Evolutionary conservation across 2,888 invertebrate species (phyloP).

Genomic region (Phoronis australis): DNA sequence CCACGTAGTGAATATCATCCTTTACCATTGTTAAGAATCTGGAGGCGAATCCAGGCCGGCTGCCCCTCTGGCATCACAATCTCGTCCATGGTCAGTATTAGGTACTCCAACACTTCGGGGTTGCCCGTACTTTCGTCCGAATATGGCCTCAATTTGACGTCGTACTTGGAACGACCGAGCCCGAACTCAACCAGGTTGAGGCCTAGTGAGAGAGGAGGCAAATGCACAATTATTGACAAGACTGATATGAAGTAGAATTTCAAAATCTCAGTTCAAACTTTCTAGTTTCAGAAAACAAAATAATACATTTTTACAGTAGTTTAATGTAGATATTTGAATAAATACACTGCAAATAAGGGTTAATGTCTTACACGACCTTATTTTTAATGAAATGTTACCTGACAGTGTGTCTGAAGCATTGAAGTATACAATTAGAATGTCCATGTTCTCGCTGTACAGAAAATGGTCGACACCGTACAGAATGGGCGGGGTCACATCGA

Average conservation of each 20-base stretch:
- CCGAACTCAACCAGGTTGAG: conserved; percentile 22
- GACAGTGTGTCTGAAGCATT: conserved; percentile 32
- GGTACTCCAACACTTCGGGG: too few species aligned
- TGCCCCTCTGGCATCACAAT: conserved; percentile 22
- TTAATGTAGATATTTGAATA: too few species aligned
- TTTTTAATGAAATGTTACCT: conserved; percentile 20
- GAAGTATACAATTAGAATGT: conserved; percentile 19
- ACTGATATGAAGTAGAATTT: too few species aligned
- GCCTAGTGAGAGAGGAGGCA: too few species aligned
- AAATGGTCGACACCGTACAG: conserved; percentile 28
- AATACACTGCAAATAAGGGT: too few species aligned
- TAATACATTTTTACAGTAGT: too few species aligned
- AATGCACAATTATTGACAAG: too few species aligned
- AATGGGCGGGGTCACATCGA: conserved; percentile 30
- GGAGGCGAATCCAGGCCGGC: conserved; percentile 30
- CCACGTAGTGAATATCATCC: too few species aligned
- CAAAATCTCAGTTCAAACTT: too few species aligned
- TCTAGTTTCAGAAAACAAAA: too few species aligned
- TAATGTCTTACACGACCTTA: too few species aligned
- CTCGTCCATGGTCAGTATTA: not conserved
- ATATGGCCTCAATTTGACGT: conserved; percentile 21
- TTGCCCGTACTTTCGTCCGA: conserved; percentile 12
- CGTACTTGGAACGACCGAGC: conserved; percentile 19
- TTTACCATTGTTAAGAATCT: conserved; percentile 29
- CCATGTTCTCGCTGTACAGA: conserved; percentile 25